A percentile compares a stretch with the other conserved stretches of the same genome.
Conservation (phyloP, 2,113 vertebrate species). For the Rallus limicola region DNA sequence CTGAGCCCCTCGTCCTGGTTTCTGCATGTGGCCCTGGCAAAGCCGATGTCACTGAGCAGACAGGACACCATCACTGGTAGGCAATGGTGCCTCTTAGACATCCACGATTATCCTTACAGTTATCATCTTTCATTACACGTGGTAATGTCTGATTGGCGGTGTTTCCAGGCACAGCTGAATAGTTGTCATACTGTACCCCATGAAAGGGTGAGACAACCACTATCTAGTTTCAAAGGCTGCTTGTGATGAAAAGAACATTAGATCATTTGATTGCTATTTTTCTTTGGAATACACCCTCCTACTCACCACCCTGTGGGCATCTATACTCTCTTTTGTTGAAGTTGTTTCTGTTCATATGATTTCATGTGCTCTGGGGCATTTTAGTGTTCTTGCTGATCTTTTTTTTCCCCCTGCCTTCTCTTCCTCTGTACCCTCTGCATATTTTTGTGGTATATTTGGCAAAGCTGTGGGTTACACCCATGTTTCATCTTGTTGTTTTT, state of each 20-base stretch:
- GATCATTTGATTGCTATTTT: conserved; percentile 46
- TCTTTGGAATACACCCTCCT: conserved; percentile 28
- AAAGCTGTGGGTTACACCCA: conserved; percentile 62
- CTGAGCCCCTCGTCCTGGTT: background rate
- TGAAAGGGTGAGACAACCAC: background rate
- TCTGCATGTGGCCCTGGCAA: background rate
- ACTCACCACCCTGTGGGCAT: conserved; percentile 43
- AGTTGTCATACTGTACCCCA: background rate
- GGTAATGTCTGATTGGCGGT: background rate
- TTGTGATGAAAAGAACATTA: conserved; percentile 43
- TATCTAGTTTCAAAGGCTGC: conserved; percentile 11
- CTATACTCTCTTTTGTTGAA: conserved; percentile 37
- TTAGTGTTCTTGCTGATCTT: background rate
- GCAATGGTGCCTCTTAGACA: background rate
- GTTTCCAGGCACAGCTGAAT: background rate
- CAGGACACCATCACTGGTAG: background rate
- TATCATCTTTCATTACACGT: background rate
- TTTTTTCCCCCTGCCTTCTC: background rate
- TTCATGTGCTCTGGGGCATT: conserved; percentile 48
- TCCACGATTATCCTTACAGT: background rate
- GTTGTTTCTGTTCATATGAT: conserved; percentile 37
- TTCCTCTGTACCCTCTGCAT: conserved; percentile 36
- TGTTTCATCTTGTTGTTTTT: conserved; percentile 64
- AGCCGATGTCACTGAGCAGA: background rate
- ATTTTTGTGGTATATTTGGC: conserved; percentile 60